phyloP scores from a whole-genome alignment of 2,113 vertebrate species.

The Rattus rattus region DNA sequence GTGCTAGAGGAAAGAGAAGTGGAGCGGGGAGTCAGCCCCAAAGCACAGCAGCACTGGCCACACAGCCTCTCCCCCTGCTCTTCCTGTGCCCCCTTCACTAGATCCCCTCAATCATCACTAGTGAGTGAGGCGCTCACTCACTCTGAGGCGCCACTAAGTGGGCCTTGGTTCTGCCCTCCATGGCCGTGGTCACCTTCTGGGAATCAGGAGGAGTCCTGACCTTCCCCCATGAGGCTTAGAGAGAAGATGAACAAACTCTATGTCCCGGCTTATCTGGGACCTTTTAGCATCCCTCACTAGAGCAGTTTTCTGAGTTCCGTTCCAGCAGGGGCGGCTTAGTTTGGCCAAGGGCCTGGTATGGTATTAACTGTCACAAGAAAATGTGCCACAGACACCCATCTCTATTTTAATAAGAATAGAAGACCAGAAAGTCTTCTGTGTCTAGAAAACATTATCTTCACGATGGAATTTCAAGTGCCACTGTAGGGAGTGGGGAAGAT shows the following conservation, averaged over 20 bases:
- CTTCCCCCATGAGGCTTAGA: neutral
- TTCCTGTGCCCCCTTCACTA: rapidly evolving
- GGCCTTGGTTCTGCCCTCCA: neutral
- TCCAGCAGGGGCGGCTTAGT: neutral
- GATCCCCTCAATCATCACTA: no score
- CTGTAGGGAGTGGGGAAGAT: constrained; percentile 32
- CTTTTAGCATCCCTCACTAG: neutral
- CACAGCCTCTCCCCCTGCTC: neutral
- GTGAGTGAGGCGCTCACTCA: no score
- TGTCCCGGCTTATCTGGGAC: neutral
- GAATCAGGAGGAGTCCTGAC: neutral
- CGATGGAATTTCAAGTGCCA: constrained; percentile 33
- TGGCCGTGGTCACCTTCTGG: neutral
- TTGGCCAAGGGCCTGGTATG: neutral
- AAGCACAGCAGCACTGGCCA: neutral
- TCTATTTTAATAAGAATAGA: constrained; percentile 19
- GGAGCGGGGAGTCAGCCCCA: neutral
- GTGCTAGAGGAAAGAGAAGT: constrained; percentile 83
- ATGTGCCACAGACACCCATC: neutral
- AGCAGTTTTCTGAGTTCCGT: neutral
- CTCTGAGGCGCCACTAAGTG: no score
- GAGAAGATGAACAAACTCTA: neutral
- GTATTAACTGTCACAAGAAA: neutral
- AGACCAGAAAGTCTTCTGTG: neutral
- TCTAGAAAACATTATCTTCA: constrained; percentile 5